A percentile compares a stretch with the other conserved stretches of the same genome.
These are phyloP conservation scores for Corvus hawaiiensis DNA, from an alignment of 2,113 vertebrate genomes.

Conservation along the genomic window DNA sequence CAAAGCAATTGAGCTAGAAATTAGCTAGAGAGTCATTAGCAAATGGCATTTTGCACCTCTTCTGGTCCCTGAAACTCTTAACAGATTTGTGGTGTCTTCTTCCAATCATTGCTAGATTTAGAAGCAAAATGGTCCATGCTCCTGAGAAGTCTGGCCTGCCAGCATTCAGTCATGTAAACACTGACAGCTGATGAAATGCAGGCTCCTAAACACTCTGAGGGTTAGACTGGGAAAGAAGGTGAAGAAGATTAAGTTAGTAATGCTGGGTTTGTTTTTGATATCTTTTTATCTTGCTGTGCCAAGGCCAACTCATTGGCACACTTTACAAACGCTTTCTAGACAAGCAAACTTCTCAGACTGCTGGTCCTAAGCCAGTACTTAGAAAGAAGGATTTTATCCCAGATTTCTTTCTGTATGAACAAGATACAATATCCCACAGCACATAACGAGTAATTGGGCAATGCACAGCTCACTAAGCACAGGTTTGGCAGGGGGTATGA, in stretches of 20 bases:
- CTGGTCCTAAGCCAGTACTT: slow-evolving; percentile 11
- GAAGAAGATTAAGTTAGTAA: background rate
- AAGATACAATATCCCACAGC: background rate
- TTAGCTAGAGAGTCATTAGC: background rate
- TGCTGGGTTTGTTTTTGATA: background rate
- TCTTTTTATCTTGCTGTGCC: slow-evolving; percentile 14
- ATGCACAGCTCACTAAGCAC: background rate
- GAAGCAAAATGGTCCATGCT: background rate
- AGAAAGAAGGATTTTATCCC: slow-evolving; percentile 17
- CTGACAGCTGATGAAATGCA: background rate
- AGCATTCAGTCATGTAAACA: background rate
- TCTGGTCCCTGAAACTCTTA: background rate
- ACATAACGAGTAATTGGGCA: background rate
- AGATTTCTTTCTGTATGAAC: background rate
- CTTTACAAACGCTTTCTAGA: slow-evolving; percentile 18
- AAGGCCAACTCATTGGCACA: background rate
- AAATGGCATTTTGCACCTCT: background rate
- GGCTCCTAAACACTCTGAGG: background rate
- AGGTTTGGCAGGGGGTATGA: background rate
- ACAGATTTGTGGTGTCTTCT: background rate
- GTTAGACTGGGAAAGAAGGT: background rate
- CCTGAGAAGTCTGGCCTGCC: background rate
- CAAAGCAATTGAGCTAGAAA: background rate
- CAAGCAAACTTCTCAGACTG: slow-evolving; percentile 7
- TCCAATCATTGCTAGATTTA: background rate